Conservation (phyloP, 1,140 invertebrate species). For the Drosophila truncata region DNA sequence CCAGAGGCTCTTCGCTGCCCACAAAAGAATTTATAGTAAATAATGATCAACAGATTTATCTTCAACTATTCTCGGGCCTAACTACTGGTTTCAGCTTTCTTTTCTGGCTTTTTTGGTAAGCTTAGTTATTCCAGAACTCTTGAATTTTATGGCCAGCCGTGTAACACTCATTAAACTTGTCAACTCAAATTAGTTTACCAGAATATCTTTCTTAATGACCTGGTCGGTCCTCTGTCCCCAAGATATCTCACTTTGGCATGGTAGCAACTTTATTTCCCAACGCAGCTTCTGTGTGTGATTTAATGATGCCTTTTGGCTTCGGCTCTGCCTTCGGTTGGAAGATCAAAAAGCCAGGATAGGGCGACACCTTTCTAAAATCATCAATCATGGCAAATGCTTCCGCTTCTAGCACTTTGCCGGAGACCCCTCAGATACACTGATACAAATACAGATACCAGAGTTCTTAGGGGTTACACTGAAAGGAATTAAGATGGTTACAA, state of each 20-base stretch:
- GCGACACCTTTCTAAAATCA: slow-evolving; percentile 69
- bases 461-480: background rate
- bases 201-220: slow-evolving; percentile 38
- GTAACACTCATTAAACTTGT: slow-evolving; percentile 26
- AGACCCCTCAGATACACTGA: slow-evolving; percentile 13
- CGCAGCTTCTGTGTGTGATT: slow-evolving; percentile 30
- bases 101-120: slow-evolving; percentile 5
- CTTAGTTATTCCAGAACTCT: slow-evolving; percentile 1
- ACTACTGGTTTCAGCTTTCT: slow-evolving; percentile 12
- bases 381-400: slow-evolving; percentile 71
- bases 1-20: slow-evolving; percentile 17
- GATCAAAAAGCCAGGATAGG: slow-evolving; percentile 60
- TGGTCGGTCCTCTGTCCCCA: slow-evolving; percentile 8
- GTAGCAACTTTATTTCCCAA: slow-evolving; percentile 29
- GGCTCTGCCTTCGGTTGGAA: slow-evolving; percentile 15
- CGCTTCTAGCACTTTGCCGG: slow-evolving; percentile 36
- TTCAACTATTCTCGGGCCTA: slow-evolving; percentile 3
- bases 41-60: slow-evolving; percentile 13
- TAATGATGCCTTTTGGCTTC: slow-evolving; percentile 37
- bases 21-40: slow-evolving; percentile 6
- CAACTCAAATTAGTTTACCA: slow-evolving; percentile 29
- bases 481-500: background rate
- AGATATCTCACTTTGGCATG: slow-evolving; percentile 25
- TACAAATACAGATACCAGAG: slow-evolving; percentile 23
- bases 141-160: slow-evolving; percentile 5